A percentile compares a stretch with the other conserved stretches of the same genome.
These are phyloP conservation scores for Cephus pulcher DNA, from an alignment of 2,888 invertebrate genomes.

Conservation along the genomic window DNA sequence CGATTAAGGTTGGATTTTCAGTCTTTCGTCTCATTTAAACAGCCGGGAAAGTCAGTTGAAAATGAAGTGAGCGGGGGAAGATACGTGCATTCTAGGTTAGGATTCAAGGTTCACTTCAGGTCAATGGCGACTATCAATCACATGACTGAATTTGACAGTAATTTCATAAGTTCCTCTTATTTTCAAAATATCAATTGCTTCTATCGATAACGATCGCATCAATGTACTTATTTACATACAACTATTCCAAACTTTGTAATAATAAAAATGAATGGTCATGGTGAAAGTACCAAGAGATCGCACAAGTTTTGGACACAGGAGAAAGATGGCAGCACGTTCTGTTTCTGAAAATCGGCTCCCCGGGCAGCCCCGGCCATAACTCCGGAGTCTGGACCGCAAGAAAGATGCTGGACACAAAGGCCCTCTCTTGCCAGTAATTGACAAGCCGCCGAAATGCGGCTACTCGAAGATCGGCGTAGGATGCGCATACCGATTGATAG, in stretches of 20 bases:
- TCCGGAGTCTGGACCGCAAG: conserved; percentile 4
- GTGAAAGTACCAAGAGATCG: not conserved
- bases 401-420: conserved; percentile 7
- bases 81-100: not conserved
- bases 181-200: not conserved
- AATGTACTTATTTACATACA: not conserved
- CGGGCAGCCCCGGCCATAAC: not conserved
- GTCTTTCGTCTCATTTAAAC: not conserved
- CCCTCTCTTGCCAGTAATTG: conserved; percentile 6
- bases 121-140: not conserved
- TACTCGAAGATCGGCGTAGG: not conserved
- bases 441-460: conserved; percentile 2
- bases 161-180: not conserved
- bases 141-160: not conserved
- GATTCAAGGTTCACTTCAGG: not conserved
- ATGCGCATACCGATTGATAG: not conserved
- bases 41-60: not conserved
- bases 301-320: not conserved
- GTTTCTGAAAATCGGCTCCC: not conserved
- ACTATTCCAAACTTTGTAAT: not conserved
- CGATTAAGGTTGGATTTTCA: not conserved
- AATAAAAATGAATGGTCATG: not conserved
- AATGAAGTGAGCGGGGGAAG: not conserved
- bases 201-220: not conserved
- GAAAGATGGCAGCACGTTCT: not conserved